Evolutionary conservation across 2,888 invertebrate species (phyloP), one percentile per base, ranked within the genome.

Genomic region (Calameuta idolon): DNA sequence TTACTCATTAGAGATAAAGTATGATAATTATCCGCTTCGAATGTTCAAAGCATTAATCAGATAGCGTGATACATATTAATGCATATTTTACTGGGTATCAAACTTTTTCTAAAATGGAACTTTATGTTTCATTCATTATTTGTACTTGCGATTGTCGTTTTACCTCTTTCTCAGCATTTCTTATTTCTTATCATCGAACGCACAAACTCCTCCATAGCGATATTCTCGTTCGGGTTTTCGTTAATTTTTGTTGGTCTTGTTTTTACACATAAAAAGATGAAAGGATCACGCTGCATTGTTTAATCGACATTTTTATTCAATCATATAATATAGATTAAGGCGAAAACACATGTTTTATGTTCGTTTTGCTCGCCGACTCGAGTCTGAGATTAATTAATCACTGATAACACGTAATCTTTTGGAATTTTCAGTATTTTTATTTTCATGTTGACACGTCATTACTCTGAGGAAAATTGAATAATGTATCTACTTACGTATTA

Each of bases 401-500:
- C 76, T 80, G 76, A 84, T 84, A 83, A 85, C 78, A 79, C 73
- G 83, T 85, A 86, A 83, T 81, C 84, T 79, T 79, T 77, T 31
- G 76, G 12, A 79, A 78, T 78, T 78, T 80, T 85, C 83, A 78
- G 80, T 82, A 74, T 82, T 85, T 82, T 80, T 83, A 84, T 85
- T 86, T 82, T 83, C 79, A 77, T 83, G 81, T 79, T 87, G 84
- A 81, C 81, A 82, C 15, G 34, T 82, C 82, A 84, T 82, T 75
- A 76, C 80, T 82, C 74, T 78, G 82, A 83, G 75, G 80, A 83
- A 85, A 85, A 85, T 86, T 88, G 89, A 88, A 88, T 89, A 87
- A 89, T 89, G 89, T 87, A 87, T 87, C 87, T 83, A 87, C 85
- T 85, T 88, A 86, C 87, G 86, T 88, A 89, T 86, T 85, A 86